Evolutionary conservation across 2,888 invertebrate genomes (phyloP).

Genomic region (Pachliopta kotzebuea): DNA sequence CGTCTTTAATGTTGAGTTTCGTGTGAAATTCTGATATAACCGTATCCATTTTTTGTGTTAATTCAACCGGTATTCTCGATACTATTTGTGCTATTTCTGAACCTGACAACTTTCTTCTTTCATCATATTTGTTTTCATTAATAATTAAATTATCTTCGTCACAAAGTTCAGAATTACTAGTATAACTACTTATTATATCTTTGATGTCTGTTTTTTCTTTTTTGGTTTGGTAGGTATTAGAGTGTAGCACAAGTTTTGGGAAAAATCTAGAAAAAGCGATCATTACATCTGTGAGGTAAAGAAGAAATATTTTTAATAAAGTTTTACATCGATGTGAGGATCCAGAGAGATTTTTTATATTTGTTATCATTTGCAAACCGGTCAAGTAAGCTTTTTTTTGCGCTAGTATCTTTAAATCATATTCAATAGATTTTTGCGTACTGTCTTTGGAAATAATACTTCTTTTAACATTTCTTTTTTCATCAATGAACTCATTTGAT

Average conservation of each 20-base stretch:
- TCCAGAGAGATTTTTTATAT: constrained; percentile 55
- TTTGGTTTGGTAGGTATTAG: no score
- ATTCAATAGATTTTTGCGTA: neutral
- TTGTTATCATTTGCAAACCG: constrained; percentile 65
- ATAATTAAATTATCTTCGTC: constrained; percentile 29
- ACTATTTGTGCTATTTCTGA: constrained; percentile 64
- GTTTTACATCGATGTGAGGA: constrained; percentile 58
- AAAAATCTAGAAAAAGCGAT: constrained; percentile 66
- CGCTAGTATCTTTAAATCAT: constrained; percentile 35
- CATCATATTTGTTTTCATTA: constrained; percentile 17
- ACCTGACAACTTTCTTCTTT: constrained; percentile 44
- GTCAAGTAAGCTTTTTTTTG: constrained; percentile 57
- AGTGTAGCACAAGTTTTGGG: neutral
- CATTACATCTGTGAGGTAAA: constrained; percentile 73
- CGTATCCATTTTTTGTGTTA: constrained; percentile 62
- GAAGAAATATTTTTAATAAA: constrained; percentile 66
- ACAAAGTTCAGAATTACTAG: neutral
- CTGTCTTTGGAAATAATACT: neutral
- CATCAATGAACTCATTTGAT: constrained; percentile 17
- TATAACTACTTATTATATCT: neutral
- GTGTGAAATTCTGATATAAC: constrained; percentile 67
- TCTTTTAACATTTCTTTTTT: no score
- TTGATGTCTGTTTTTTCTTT: no score
- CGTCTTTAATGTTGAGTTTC: constrained; percentile 50
- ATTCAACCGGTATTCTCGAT: constrained; percentile 58